Conservation (phyloP, 2,113 vertebrate genomes). For the Hassar affinis region DNA sequence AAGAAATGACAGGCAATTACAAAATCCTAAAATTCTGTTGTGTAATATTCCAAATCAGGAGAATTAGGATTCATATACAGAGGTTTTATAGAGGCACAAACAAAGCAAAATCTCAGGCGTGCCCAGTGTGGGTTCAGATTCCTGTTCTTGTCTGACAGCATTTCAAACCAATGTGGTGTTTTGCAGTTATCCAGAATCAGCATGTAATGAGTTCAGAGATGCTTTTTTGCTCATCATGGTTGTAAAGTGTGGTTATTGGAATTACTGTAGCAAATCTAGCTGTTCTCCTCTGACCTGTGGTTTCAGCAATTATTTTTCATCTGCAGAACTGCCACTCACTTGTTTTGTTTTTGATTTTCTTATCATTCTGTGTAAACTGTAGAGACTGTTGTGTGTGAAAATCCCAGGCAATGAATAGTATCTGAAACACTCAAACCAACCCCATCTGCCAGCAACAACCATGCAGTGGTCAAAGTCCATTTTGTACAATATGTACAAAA, state of each 20-base stretch:
- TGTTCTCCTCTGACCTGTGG: background rate
- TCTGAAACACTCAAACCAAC: background rate
- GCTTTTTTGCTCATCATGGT: background rate
- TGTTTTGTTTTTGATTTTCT: background rate
- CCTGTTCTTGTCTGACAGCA: background rate
- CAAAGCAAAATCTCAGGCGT: background rate
- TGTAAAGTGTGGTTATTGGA: background rate
- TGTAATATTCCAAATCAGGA: background rate
- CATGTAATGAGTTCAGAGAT: background rate
- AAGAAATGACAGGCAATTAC: background rate
- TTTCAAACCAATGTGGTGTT: background rate
- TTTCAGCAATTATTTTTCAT: background rate
- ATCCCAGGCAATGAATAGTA: background rate
- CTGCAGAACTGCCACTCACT: background rate
- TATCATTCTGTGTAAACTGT: background rate
- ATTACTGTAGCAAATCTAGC: background rate
- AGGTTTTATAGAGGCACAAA: background rate
- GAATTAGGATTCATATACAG: background rate
- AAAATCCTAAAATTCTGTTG: background rate
- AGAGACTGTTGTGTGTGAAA: background rate
- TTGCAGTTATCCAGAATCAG: background rate
- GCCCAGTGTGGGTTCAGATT: background rate
- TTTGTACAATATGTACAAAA: background rate
- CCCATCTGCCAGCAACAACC: background rate
- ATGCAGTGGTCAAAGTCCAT: background rate